Conservation (phyloP, 1,140 invertebrate species). For the Pseudomyrmex dendroicus region DNA sequence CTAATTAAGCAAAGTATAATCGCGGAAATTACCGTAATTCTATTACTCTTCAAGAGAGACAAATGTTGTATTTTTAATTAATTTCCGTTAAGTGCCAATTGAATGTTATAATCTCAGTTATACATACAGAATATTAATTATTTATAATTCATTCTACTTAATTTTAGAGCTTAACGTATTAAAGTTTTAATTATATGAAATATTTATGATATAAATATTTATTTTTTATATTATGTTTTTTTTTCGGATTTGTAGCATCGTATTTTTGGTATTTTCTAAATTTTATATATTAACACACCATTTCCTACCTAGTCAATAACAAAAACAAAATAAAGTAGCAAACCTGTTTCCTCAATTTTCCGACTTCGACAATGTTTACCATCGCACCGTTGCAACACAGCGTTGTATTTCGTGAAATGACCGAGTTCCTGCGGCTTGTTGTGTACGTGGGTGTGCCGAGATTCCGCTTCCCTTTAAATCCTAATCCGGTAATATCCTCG, state of each 20-base stretch:
- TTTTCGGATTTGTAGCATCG: neutral
- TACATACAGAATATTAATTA: too few species aligned
- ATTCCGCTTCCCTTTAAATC: constrained; percentile 62
- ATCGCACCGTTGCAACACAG: neutral
- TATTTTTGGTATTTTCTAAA: neutral
- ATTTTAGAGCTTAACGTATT: too few species aligned
- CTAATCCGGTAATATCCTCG: constrained; percentile 71
- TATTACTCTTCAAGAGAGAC: neutral
- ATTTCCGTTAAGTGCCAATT: constrained; percentile 3
- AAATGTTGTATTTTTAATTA: neutral
- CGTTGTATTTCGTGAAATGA: constrained; percentile 36
- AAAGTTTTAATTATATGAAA: neutral
- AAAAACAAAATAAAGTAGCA: neutral
- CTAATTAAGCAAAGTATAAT: constrained; percentile 41
- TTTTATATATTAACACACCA: neutral
- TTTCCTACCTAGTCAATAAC: neutral
- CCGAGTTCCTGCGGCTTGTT: constrained; percentile 37
- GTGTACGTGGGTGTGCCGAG: neutral
- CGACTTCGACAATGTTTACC: constrained; percentile 1
- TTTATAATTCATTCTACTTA: too few species aligned
- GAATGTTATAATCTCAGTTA: neutral
- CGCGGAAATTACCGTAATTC: neutral
- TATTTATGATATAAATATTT: constrained; percentile 12
- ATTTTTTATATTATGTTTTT: neutral
- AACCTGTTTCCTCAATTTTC: constrained; percentile 7